Evolutionary conservation across 2,888 invertebrate species (phyloP).

Genomic region (Drosophila mulleri): DNA sequence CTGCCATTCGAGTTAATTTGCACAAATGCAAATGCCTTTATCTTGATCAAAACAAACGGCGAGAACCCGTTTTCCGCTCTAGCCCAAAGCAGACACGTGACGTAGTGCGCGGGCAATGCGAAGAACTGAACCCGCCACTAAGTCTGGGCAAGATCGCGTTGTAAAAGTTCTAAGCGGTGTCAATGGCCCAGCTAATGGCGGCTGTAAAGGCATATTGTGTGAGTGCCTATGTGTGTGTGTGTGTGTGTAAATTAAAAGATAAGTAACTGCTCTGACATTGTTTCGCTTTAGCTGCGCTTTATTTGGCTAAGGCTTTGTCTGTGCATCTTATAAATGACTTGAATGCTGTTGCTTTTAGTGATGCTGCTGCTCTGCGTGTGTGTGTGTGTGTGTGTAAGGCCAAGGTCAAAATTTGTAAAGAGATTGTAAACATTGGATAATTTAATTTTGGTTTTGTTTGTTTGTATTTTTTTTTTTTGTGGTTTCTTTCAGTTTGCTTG

Average conservation of each 20-base stretch:
- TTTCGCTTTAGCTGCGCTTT: slow-evolving; percentile 63
- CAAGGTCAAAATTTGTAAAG: slow-evolving; percentile 79
- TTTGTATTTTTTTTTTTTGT: background rate
- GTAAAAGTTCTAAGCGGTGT: slow-evolving; percentile 58
- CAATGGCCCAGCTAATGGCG: slow-evolving; percentile 53
- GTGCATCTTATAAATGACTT: slow-evolving; percentile 61
- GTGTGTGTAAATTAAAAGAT: slow-evolving; percentile 16
- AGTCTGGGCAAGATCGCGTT: slow-evolving; percentile 57
- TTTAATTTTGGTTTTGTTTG: slow-evolving; percentile 32
- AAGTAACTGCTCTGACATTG: slow-evolving; percentile 72
- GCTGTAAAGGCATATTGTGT: slow-evolving; percentile 23
- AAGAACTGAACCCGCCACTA: slow-evolving; percentile 49
- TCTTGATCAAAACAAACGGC: slow-evolving; percentile 13
- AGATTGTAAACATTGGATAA: slow-evolving; percentile 77
- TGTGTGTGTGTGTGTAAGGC: slow-evolving; percentile 69
- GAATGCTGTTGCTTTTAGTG: slow-evolving; percentile 25
- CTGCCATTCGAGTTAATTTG: slow-evolving; percentile 70
- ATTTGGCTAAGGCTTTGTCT: slow-evolving; percentile 45
- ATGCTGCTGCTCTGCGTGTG: slow-evolving; percentile 20
- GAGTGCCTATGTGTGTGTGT: background rate
- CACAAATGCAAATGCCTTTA: slow-evolving; percentile 65
- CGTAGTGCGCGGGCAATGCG: slow-evolving; percentile 3
- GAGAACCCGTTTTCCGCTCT: slow-evolving; percentile 40
- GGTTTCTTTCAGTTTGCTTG: slow-evolving; percentile 39
- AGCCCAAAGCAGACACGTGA: slow-evolving; percentile 36